A percentile compares a stretch with the other conserved stretches of the same genome.
phyloP scores from a whole-genome alignment of 2,888 invertebrate species.

The Epinotia brunnichana region DNA sequence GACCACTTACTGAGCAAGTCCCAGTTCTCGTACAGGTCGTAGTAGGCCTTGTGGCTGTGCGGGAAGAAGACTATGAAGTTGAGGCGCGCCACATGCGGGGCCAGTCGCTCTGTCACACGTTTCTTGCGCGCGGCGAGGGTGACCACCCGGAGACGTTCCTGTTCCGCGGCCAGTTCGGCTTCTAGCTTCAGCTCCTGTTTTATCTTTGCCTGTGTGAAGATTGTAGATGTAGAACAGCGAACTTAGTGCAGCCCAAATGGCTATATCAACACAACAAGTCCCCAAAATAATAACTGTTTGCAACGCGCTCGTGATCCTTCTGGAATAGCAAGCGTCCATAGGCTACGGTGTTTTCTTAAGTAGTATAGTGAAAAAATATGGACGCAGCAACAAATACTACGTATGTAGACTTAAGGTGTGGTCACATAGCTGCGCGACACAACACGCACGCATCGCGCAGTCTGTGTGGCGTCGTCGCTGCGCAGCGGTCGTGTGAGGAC shows the following conservation, averaged over 20 bases:
- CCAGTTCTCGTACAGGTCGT: conserved; percentile 77
- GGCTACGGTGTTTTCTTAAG: not conserved
- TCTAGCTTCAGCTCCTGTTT: conserved; percentile 60
- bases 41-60: conserved; percentile 73
- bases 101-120: conserved; percentile 66
- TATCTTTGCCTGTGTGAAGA: conserved; percentile 57
- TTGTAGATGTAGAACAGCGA: no score
- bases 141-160: conserved; percentile 62
- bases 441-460: no score
- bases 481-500: no score
- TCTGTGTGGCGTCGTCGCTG: no score
- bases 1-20: conserved; percentile 66
- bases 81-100: conserved; percentile 51
- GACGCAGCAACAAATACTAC: no score
- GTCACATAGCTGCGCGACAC: no score
- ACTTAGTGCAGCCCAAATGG: no score
- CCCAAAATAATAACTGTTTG: no score
- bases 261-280: no score
- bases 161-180: conserved; percentile 58
- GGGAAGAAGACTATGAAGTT: conserved; percentile 79
- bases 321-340: not conserved
- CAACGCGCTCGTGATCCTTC: not conserved
- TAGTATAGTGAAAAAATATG: not conserved
- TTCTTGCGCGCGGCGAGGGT: conserved; percentile 73
- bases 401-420: no score